These are phyloP conservation scores for Nematopogon swammerdamellus DNA, from an alignment of 2,888 invertebrate species.

Conservation along the genomic window DNA sequence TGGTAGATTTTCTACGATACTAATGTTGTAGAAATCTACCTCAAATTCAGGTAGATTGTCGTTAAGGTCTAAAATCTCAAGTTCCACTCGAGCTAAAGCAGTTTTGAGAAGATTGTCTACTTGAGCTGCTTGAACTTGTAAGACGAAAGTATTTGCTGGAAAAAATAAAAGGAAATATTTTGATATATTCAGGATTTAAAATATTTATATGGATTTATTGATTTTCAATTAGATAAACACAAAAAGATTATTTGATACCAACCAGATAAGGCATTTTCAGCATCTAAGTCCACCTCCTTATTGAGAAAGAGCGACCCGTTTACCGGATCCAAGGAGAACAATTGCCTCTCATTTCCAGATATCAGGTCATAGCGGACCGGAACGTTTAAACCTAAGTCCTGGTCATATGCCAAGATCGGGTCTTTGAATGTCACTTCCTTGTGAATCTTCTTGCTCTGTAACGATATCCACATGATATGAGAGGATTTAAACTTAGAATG, in stretches of 20 bases:
- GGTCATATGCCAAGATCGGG: constrained; percentile 74
- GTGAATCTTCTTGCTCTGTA: constrained; percentile 69
- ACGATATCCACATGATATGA: constrained; percentile 8
- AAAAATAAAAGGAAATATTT: too few relatives aligned
- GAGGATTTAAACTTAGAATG: too few relatives aligned
- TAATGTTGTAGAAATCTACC: constrained; percentile 86
- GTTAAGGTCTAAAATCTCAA: constrained; percentile 73
- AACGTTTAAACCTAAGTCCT: constrained; percentile 72
- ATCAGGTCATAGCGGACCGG: constrained; percentile 75
- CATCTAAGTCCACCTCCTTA: constrained; percentile 78
- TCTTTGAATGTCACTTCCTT: constrained; percentile 67
- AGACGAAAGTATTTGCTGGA: constrained; percentile 65
- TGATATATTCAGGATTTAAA: too few relatives aligned
- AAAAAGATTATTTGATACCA: too few relatives aligned
- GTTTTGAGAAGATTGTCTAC: constrained; percentile 74
- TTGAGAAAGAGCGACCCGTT: constrained; percentile 77
- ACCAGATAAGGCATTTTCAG: constrained; percentile 65
- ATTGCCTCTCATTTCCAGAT: constrained; percentile 73
- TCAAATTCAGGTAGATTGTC: constrained; percentile 87
- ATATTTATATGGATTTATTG: too few relatives aligned
- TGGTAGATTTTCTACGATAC: constrained; percentile 87
- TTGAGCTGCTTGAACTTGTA: constrained; percentile 77
- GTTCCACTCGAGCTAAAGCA: constrained; percentile 69
- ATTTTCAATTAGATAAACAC: too few relatives aligned
- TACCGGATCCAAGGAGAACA: constrained; percentile 70